phyloP scores from a whole-genome alignment of 2,113 vertebrate genomes.

The Willisornis vidua region DNA sequence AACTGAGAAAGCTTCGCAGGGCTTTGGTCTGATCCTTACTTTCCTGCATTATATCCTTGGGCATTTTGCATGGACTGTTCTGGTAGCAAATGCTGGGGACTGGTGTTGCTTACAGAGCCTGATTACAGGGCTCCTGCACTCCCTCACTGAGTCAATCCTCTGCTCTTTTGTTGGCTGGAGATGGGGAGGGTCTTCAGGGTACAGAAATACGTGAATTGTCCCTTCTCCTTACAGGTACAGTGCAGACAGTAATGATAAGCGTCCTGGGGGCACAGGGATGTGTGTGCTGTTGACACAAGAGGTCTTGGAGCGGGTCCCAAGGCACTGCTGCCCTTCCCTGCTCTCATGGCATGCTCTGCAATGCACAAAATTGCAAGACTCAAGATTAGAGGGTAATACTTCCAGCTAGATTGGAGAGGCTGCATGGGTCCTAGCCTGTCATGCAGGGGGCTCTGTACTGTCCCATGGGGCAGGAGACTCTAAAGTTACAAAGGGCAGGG shows the following conservation, averaged over 20 bases:
- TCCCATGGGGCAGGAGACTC: background rate
- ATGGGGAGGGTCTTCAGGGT: background rate
- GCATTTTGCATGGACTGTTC: background rate
- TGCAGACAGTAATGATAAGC: fast-evolving
- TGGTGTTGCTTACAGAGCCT: background rate
- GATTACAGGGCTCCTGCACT: fast-evolving
- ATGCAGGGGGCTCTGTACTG: background rate
- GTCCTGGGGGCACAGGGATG: background rate
- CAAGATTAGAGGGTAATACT: background rate
- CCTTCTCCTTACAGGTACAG: background rate
- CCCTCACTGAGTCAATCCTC: fast-evolving
- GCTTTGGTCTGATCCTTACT: background rate
- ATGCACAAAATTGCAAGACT: background rate
- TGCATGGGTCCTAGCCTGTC: background rate
- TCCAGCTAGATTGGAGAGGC: background rate
- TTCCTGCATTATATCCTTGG: background rate
- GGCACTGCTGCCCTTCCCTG: background rate
- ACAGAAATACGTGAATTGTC: background rate
- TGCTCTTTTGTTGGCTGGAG: background rate
- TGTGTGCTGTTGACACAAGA: fast-evolving
- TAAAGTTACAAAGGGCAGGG: background rate
- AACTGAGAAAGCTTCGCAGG: conserved; percentile 2
- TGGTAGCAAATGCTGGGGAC: background rate
- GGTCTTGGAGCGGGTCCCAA: too few relatives aligned
- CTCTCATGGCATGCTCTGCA: background rate